These are phyloP conservation scores for Brachyptera risi DNA, from an alignment of 2,888 invertebrate species.

Conservation along the genomic window DNA sequence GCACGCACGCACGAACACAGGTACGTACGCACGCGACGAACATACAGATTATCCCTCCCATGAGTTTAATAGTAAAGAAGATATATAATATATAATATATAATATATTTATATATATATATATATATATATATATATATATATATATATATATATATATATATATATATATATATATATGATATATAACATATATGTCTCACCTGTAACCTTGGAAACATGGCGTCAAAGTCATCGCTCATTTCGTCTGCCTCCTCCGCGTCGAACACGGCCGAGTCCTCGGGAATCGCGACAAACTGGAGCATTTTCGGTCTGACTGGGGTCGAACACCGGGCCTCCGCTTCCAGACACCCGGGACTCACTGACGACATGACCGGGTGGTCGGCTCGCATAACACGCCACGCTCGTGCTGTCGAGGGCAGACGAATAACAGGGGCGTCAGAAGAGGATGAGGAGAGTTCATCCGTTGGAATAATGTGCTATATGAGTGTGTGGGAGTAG, in stretches of 20 bases:
- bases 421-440: no score
- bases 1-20: no score
- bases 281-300: conserved; percentile 28
- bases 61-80: no score
- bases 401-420: no score
- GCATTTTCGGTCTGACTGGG: conserved; percentile 22
- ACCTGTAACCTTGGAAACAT: neutral
- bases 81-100: neutral
- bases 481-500: no score
- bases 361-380: conserved; percentile 5
- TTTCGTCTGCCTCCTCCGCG: conserved; percentile 24
- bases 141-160: neutral
- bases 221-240: neutral
- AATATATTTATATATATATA: neutral
- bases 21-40: no score
- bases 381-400: no score
- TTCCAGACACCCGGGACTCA: neutral
- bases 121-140: neutral
- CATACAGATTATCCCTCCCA: no score
- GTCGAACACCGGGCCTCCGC: neutral
- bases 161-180: no score
- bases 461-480: no score
- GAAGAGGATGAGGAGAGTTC: no score
- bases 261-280: conserved; percentile 27
- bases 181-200: no score